Percentiles rank a stretch among this genome's conserved stretches.
phyloP scores from a whole-genome alignment of 2,888 invertebrate species.

The Calameuta idolon region DNA sequence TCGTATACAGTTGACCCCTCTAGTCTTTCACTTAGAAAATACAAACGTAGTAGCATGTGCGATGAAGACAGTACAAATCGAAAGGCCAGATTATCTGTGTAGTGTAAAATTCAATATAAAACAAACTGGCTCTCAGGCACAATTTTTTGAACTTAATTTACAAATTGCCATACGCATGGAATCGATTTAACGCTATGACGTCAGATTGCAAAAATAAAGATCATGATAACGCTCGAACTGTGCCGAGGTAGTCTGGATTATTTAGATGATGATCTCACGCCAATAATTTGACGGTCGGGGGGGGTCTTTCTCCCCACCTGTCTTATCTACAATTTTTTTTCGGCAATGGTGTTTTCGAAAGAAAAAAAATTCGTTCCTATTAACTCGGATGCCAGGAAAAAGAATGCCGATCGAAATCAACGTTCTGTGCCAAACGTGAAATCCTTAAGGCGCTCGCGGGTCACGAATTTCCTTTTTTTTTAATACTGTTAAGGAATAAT shows the following conservation, averaged over 20 bases:
- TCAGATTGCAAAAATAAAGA: neutral
- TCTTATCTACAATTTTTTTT: neutral
- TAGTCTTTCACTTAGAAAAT: neutral
- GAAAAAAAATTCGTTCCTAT: neutral
- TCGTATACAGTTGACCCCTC: no score
- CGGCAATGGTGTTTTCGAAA: neutral
- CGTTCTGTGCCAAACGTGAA: neutral
- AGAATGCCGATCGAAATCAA: neutral
- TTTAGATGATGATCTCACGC: slow-evolving; percentile 2
- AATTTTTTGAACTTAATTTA: neutral
- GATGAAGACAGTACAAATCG: neutral
- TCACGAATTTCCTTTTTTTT: neutral
- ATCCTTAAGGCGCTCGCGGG: neutral
- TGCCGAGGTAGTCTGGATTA: neutral
- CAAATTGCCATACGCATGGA: neutral
- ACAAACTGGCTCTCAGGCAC: neutral
- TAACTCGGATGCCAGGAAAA: neutral
- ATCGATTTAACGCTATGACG: neutral
- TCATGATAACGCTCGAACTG: neutral
- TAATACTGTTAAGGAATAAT: neutral
- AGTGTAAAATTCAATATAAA: neutral
- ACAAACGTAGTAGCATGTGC: neutral
- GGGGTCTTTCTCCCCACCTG: neutral
- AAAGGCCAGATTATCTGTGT: neutral
- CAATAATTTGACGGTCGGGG: neutral